Percentiles rank a stretch among this genome's conserved stretches.
These are phyloP conservation scores for Hoplodrina ambigua DNA, from an alignment of 2,888 invertebrate genomes.

Conservation along the genomic window DNA sequence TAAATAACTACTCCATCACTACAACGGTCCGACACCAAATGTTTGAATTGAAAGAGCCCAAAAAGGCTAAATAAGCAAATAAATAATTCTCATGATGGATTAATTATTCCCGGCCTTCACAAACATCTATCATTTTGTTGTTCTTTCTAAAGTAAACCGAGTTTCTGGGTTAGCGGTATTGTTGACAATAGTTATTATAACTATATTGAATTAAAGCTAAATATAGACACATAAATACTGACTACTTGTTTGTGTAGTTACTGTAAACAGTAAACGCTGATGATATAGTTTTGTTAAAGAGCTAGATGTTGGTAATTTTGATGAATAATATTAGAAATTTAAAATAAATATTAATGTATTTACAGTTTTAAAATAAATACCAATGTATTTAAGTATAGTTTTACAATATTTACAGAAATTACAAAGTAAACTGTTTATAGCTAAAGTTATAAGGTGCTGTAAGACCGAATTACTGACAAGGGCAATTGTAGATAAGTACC, in stretches of 20 bases:
- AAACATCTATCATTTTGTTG: conserved; percentile 27
- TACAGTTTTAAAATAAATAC: too few species aligned
- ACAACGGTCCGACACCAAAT: too few species aligned
- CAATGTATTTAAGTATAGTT: too few species aligned
- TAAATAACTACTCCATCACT: too few species aligned
- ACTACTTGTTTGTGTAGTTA: conserved; percentile 12
- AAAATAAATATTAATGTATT: too few species aligned
- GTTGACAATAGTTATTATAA: conserved; percentile 1
- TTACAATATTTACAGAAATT: too few species aligned
- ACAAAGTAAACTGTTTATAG: too few species aligned
- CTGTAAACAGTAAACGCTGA: conserved; percentile 19
- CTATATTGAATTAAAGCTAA: conserved; percentile 6
- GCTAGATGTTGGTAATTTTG: too few species aligned
- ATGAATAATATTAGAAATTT: too few species aligned
- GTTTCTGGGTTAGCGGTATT: conserved; percentile 28
- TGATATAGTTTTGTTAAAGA: neutral
- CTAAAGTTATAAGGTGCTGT: too few species aligned
- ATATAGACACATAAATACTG: conserved; percentile 22
- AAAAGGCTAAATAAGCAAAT: conserved; percentile 6
- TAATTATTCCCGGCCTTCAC: conserved; percentile 26
- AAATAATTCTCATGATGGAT: conserved; percentile 15
- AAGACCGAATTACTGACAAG: too few species aligned
- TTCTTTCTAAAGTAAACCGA: conserved; percentile 21
- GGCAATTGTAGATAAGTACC: too few species aligned
- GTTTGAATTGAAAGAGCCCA: neutral